Evolutionary conservation across 1,140 invertebrate genomes (phyloP).

Genomic region (Drosophila bocki): DNA sequence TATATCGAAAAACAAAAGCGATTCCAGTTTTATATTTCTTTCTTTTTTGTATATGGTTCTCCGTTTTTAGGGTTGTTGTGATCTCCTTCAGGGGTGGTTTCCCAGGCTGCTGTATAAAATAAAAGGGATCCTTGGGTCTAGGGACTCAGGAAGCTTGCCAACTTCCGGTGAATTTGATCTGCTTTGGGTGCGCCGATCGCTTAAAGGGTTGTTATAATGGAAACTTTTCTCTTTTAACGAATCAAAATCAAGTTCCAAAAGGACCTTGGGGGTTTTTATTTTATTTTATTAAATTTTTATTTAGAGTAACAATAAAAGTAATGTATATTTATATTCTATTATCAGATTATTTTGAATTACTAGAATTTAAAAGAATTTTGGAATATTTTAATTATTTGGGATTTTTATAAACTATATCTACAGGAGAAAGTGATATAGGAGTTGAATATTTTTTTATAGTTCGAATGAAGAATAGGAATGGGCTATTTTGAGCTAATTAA

Average conservation of each 20-base stretch:
- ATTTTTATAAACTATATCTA: too few relatives aligned
- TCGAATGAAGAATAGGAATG: too few relatives aligned
- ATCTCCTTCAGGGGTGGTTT: constrained; percentile 9
- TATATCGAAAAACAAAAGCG: constrained; percentile 50
- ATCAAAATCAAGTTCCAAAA: constrained; percentile 1
- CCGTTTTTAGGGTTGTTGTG: constrained; percentile 8
- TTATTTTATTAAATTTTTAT: not conserved
- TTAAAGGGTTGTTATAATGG: not conserved
- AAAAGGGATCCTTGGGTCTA: not conserved
- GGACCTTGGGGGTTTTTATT: not conserved
- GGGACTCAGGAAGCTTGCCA: constrained; percentile 25
- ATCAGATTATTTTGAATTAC: too few relatives aligned
- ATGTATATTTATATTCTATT: too few relatives aligned
- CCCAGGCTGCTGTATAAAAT: not conserved
- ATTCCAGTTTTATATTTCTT: constrained; percentile 28
- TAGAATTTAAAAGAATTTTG: too few relatives aligned
- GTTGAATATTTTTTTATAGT: too few relatives aligned
- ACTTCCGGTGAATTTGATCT: constrained; percentile 43
- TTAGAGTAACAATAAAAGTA: not conserved
- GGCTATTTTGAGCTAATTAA: too few relatives aligned
- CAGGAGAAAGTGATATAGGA: too few relatives aligned
- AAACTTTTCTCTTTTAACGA: not conserved
- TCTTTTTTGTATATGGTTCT: not conserved
- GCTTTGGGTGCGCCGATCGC: constrained; percentile 28
- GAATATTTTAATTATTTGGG: too few relatives aligned